Evolutionary conservation across 30 jellyfish, hydroid and myxozoan species (phyloP), one percentile per base, ranked within the genome.

Genomic region (Turritopsis dohrnii): DNA sequence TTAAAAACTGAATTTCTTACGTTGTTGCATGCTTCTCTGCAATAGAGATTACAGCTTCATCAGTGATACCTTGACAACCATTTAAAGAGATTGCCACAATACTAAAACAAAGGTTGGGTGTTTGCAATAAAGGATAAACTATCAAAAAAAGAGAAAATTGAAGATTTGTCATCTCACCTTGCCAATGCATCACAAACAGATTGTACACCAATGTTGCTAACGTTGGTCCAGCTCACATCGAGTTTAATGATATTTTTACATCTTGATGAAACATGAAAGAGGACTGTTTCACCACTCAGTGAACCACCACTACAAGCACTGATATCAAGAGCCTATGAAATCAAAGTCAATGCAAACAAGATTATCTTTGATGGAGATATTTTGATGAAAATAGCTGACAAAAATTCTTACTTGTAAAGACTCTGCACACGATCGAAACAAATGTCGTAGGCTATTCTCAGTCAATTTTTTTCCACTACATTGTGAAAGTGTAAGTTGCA

Each of bases 191-290:
- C 89, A 72, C 84, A 76, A 26, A 93, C 52, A 4, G 96, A 89
- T 71, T 83, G 88, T 5, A 88, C 85, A 66, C 96, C 96, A 79
- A 60, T 79, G 28, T 88, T 93, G 0, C 90, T 76, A n/a, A 93
- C 96, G 79, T 88, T 93, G 18, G 95, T 84, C 98, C 98, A 93
- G 80, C 98, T 93, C 29, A 93, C 84, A 72, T 93, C 98, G 16
- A 93, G 79, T 7, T 96, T 85, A 18, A 84, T 85, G 16, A 93
- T 75, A 53, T 83, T 72, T 53, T 75, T 53, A 74, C 97, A 91
- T 54, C 90, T 81, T 21, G 90, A 41, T 26, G 97, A 80, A 19
- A 85, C 81, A 41, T 91, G 96, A 21, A 91, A 90, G 71, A 91
- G 83, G 26, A 91, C 88, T 52, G 88, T 85, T 79, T 91, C 97